Percentiles rank a stretch among this genome's conserved stretches.
These are phyloP conservation scores for Cassiopea xamachana DNA, from an alignment of 30 jellyfish, hydroid and myxozoan species.

Conservation along the genomic window DNA sequence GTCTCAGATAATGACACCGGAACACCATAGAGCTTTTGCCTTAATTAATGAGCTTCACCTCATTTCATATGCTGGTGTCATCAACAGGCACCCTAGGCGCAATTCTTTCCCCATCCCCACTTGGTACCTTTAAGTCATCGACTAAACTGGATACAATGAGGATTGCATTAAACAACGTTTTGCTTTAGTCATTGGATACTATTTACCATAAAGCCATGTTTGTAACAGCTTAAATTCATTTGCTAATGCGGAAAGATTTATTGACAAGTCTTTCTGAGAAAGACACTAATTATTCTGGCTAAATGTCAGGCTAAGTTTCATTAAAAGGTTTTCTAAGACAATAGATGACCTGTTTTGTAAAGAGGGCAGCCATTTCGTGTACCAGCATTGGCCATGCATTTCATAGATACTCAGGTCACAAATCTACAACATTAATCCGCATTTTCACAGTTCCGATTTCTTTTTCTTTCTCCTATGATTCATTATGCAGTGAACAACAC, in stretches of 20 bases:
- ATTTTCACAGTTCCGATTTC: constrained; percentile 63
- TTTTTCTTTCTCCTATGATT: constrained; percentile 15
- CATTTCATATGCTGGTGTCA: constrained; percentile 26
- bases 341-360: constrained; percentile 42
- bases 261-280: constrained; percentile 41
- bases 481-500: constrained; percentile 7
- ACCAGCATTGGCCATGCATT: constrained; percentile 3
- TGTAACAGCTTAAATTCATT: constrained; percentile 50
- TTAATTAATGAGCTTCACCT: constrained; percentile 48
- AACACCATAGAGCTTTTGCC: constrained; percentile 50
- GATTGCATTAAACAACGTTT: neutral
- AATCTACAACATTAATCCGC: constrained; percentile 48
- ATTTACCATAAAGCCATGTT: constrained; percentile 2
- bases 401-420: constrained; percentile 46
- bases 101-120: neutral
- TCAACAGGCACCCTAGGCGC: neutral
- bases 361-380: constrained; percentile 49
- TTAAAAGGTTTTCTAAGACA: constrained; percentile 46
- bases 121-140: neutral
- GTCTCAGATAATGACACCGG: constrained; percentile 55
- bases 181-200: neutral
- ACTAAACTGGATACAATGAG: neutral
- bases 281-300: constrained; percentile 66
- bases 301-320: constrained; percentile 73
- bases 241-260: constrained; percentile 70